Evolutionary conservation across 2,888 invertebrate species (phyloP).

Genomic region (Trilocha varians): DNA sequence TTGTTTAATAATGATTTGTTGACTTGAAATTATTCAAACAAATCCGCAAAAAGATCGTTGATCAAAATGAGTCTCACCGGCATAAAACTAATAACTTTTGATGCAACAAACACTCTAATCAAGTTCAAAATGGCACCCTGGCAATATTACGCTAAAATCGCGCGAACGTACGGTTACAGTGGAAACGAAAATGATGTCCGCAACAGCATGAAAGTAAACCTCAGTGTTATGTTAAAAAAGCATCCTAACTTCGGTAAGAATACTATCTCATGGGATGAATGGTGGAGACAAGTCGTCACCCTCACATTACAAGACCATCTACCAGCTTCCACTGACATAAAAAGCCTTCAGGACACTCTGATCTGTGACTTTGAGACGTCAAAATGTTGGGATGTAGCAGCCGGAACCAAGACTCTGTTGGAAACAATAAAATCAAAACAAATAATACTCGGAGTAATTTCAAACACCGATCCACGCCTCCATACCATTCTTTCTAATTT

Average conservation of each 20-base stretch:
- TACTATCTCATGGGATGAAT: constrained; percentile 82
- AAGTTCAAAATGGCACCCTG: constrained; percentile 80
- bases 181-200: constrained; percentile 68
- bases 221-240: constrained; percentile 74
- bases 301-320: constrained; percentile 75
- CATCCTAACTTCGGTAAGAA: constrained; percentile 88
- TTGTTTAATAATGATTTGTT: background rate
- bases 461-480: constrained; percentile 91
- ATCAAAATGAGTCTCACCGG: constrained; percentile 44
- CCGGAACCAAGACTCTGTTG: constrained; percentile 78
- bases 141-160: constrained; percentile 81
- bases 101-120: constrained; percentile 89
- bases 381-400: constrained; percentile 80
- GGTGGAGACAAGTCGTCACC: constrained; percentile 85
- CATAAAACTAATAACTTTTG: constrained; percentile 85
- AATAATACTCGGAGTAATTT: constrained; percentile 81
- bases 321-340: constrained; percentile 26
- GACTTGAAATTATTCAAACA: background rate
- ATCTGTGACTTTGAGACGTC: constrained; percentile 80
- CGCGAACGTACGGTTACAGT: constrained; percentile 77
- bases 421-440: constrained; percentile 65
- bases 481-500: constrained; percentile 77
- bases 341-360: constrained; percentile 70
- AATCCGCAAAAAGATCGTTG: background rate
- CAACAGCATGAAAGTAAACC: constrained; percentile 77